phyloP scores from a whole-genome alignment of 2,888 invertebrate species.

The Morinoia aosen region DNA sequence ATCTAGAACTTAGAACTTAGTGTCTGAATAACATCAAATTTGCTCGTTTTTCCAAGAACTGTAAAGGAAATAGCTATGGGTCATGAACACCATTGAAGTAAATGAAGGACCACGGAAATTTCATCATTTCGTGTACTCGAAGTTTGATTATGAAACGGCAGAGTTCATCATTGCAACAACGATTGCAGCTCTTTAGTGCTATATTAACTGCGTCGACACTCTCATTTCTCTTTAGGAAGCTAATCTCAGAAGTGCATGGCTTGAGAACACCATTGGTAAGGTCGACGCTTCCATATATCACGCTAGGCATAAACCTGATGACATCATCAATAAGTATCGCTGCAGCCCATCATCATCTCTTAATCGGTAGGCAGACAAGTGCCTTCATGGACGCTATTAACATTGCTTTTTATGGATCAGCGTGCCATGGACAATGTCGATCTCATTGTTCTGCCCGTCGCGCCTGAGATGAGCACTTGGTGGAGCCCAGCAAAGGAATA shows the following conservation, averaged over 20 bases:
- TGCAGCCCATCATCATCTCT: background rate
- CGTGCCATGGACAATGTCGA: background rate
- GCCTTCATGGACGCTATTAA: slow-evolving; percentile 34
- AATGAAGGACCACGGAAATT: background rate
- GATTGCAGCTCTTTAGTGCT: background rate
- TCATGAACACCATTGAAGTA: background rate
- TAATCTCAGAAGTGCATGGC: background rate
- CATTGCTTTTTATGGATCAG: slow-evolving; percentile 31
- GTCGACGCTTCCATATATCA: slow-evolving; percentile 48
- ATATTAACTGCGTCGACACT: slow-evolving; percentile 42
- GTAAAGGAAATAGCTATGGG: background rate
- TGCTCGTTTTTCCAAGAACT: background rate
- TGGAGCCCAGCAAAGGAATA: background rate
- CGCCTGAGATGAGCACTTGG: background rate
- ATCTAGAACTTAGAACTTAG: background rate
- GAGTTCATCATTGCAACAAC: background rate
- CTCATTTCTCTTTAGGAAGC: slow-evolving; percentile 23
- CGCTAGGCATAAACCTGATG: background rate
- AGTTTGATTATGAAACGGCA: background rate
- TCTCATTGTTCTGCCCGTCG: slow-evolving; percentile 25
- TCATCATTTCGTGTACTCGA: background rate
- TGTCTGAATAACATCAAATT: background rate
- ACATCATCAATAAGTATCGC: slow-evolving; percentile 48
- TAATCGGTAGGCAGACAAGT: slow-evolving; percentile 8
- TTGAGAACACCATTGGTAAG: slow-evolving; percentile 1